Evolutionary conservation across 2,888 invertebrate genomes (phyloP), one percentile per base, ranked within the genome.

Genomic region (Synergus japonicus): DNA sequence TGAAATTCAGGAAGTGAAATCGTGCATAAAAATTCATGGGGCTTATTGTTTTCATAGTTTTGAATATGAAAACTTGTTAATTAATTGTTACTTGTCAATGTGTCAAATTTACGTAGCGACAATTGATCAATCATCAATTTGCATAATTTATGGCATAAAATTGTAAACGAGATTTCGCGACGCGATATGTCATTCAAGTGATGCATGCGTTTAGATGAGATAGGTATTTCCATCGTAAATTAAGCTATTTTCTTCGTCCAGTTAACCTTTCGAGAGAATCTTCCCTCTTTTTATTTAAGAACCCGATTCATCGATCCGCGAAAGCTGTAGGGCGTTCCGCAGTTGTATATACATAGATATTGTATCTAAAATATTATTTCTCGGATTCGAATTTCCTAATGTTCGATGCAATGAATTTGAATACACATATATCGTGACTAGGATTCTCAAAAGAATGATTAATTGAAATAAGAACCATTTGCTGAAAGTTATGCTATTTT

Each of bases 251-350:
- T 29, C 9, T 8, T 22, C 3, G 46, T 1, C 4, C 29, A 49
- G 69, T 69, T 69, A 69, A 69, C 49, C 49, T 69, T 69, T 54
- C 69, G 49, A 49, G 22, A 29, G 9, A 66, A 49, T 69, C 22
- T 29, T 69, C 46, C 10, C 37, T 69, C 49, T 15, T 49, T 69
- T 44, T 69, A 46, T 69, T 69, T 44, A 37, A 22, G 15, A 46
- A 69, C 29, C 15, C 49, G 22, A 46, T 69, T 69, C 49, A 69
- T 69, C 69, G 69, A 69, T 69, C 44, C 46, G n/a, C 29, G 8
- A 69, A 60, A 60, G 60, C 18, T 60, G 22, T 12, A 22, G 60
- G 60, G 60, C 22, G 60, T 60, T 29, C 12, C 22, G 12, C 13
- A 8, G 54, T n/a, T 54, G 7, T n/a, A 54, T n/a, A 54, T 2